A percentile compares a stretch with the other conserved stretches of the same genome.
phyloP scores from a whole-genome alignment of 1,140 invertebrate species.

The Papilio dardanus region DNA sequence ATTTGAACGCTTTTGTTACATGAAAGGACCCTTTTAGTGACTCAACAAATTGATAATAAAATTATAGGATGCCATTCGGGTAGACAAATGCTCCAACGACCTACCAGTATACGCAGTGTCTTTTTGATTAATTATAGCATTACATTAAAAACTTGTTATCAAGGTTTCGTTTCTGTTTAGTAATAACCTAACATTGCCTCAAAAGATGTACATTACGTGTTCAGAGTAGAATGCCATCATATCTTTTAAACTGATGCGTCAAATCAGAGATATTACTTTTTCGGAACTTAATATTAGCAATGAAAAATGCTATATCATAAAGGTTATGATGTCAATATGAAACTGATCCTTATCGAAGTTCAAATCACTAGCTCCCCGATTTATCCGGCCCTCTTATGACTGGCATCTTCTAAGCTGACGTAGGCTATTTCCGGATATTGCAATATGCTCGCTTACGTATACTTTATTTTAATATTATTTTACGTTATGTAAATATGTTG shows the following conservation, averaged over 20 bases:
- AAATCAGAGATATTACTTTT: no score
- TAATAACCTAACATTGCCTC: no score
- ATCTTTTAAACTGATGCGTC: neutral
- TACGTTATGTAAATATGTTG: neutral
- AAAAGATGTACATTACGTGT: no score
- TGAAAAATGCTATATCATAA: neutral
- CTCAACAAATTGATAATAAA: neutral
- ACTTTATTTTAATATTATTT: neutral
- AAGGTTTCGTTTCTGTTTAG: no score
- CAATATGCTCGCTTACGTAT: neutral
- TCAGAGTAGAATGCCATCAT: neutral
- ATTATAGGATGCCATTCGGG: neutral
- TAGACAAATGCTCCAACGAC: neutral
- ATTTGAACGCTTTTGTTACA: neutral
- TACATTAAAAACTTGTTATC: no score
- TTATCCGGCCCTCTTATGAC: slow-evolving; percentile 1
- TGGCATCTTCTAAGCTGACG: slow-evolving; percentile 10
- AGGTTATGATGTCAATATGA: slow-evolving; percentile 2
- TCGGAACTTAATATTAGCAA: no score
- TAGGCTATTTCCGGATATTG: neutral
- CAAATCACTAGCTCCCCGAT: neutral
- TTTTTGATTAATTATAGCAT: neutral
- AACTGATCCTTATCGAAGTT: neutral
- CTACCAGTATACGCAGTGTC: neutral
- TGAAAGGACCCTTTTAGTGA: slow-evolving; percentile 6